These are phyloP conservation scores for Bagarius yarrelli DNA, from an alignment of 2,113 vertebrate genomes.

Conservation along the genomic window DNA sequence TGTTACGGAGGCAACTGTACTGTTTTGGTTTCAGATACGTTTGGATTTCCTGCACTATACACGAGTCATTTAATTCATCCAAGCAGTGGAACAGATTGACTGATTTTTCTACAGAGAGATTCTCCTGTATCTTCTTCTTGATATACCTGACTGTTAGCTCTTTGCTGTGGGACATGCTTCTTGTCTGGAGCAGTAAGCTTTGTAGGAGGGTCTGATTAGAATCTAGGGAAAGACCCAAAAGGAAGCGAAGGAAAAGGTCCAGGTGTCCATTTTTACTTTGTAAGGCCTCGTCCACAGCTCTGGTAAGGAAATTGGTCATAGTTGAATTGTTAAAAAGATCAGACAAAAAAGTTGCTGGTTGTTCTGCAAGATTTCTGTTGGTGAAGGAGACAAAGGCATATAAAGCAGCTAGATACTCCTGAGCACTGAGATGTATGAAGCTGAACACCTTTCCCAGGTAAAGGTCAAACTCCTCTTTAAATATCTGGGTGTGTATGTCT, in stretches of 20 bases:
- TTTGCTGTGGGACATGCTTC: background rate
- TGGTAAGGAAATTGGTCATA: background rate
- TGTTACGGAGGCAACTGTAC: background rate
- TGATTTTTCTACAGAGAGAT: background rate
- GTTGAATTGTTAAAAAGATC: background rate
- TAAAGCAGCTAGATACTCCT: constrained; percentile 1
- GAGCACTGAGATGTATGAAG: constrained; percentile 2
- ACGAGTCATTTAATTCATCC: background rate
- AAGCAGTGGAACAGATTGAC: background rate
- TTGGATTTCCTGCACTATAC: background rate
- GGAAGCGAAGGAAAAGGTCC: background rate
- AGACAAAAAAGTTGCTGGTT: background rate
- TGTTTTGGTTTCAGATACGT: background rate
- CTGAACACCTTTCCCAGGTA: background rate
- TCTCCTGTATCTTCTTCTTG: background rate
- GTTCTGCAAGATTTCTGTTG: background rate
- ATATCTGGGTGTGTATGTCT: background rate
- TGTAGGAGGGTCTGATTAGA: background rate
- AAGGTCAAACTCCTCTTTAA: background rate
- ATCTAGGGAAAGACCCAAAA: background rate
- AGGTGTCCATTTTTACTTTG: background rate
- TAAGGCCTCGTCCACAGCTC: background rate
- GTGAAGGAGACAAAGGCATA: background rate
- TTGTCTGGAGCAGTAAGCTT: background rate
- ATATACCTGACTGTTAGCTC: background rate